Evolutionary conservation across 2,797 vertebrate species (phyloP), one percentile per base, ranked within the genome.

Genomic region (Pseudochaenichthys georgianus): DNA sequence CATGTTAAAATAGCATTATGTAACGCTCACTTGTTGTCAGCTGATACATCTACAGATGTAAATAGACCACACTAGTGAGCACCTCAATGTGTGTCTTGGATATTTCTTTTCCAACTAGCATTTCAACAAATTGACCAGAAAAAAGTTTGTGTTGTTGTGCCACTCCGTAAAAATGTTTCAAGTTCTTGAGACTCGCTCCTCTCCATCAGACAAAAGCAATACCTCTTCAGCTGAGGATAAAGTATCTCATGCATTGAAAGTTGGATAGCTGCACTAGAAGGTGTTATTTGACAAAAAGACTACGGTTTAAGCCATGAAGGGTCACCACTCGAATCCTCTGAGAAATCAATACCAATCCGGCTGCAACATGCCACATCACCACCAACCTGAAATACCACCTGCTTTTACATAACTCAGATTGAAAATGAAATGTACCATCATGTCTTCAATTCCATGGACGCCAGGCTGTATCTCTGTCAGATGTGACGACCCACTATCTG

Each of bases 401-500:
- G 71, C 80, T 64, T 78, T 63, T 13, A 9, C 12, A 1, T 38
- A 43, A 13, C n/a, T 16, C 34, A 46, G 19, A 69, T 2, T 28
- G 8, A 47, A 47, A 45, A 53, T 48, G 11, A 48, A 45, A 17
- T 64, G 7, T 3, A 48, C 12, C 41, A 50, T 38, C 47, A 61
- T 50, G 42, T 55, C 2, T 16, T 62, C 41, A 28, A 15, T 53
- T 55, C 34, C 2, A 21, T 42, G 48, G 34, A 38, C 46, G 17
- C 0, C 1, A 71, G 3, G 4, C 10, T 52, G 17, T 62, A 75
- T 64, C 41, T 46, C 19, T 9, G 12, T 54, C 31, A 62, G 54
- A 69, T 45, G 38, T 54, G 80, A 59, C 70, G 53, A 68, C 13
- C 53, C 50, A 11, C 65, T 51, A 55, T 31, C 13, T 81, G 68